Evolutionary conservation across 2,888 invertebrate genomes (phyloP), one percentile per base, ranked within the genome.

Genomic region (Agonopterix arenella): DNA sequence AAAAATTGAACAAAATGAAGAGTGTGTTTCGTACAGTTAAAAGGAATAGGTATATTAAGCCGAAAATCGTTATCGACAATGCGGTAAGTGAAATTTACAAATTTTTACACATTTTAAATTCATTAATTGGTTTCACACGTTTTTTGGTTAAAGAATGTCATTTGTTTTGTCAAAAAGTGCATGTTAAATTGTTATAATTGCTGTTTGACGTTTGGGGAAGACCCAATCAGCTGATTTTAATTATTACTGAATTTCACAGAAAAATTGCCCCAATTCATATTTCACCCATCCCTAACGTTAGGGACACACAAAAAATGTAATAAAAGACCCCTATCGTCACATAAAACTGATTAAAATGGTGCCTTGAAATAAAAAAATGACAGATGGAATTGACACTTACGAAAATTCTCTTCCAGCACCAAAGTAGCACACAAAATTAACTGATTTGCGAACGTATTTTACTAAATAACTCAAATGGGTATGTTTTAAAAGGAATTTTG

Each of bases 361-460:
- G 64, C 55, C 71, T 62, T 65, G 58, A 65, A 58, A 69, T 56
- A 63, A 68, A 66, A 68, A 64, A 59, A 61, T 64, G 57, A 70
- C 61, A 67, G 59, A 55, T 54, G 50, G 53, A 53, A 53, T 52
- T 36, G 64, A 73, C 58, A 85, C 86, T 88, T 80, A 86, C 86
- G 80, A 80, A 73, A 76, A 69, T 58, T 58, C 59, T 60, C 66
- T 77, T 73, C 79, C 83, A 85, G 83, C 82, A 76, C 75, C 64
- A 61, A 64, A 65, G 62, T 63, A 62, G 71, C 79, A 74, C 84
- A 76, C 73, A 73, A 67, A 67, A 69, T 59, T 44, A 61, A 68
- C 59, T 54, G 56, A 56, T 62, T 58, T 53, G 44, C 47, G 54
- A 60, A 63, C 58, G 59, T 43, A 47, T 51, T 57, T 54, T 50